Conservation (phyloP, 1,140 invertebrate genomes). For the Whitmania pigra region DNA sequence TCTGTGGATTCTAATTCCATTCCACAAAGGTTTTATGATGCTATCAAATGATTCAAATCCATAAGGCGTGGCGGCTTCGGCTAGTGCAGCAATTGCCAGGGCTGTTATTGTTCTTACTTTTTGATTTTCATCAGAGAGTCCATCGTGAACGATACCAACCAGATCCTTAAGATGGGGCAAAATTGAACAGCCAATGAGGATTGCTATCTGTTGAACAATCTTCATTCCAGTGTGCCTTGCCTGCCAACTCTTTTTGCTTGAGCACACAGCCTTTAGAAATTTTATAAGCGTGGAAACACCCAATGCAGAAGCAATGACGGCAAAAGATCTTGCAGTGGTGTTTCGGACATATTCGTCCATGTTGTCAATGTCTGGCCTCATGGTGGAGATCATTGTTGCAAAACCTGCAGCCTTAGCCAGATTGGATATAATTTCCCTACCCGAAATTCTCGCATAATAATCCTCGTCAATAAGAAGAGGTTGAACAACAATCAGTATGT, state of each 20-base stretch:
- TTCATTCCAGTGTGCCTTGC: slow-evolving; percentile 97
- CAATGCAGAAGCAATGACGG: slow-evolving; percentile 93
- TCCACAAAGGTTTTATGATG: slow-evolving; percentile 96
- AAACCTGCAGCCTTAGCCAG: slow-evolving; percentile 96
- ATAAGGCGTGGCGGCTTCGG: slow-evolving; percentile 93
- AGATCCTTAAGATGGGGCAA: slow-evolving; percentile 91
- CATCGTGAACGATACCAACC: slow-evolving; percentile 98
- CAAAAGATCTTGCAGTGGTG: slow-evolving; percentile 95
- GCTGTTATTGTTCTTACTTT: slow-evolving; percentile 90
- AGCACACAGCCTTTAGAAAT: slow-evolving; percentile 96
- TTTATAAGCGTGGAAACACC: slow-evolving; percentile 94
- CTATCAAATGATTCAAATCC: slow-evolving; percentile 99
- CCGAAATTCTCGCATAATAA: slow-evolving; percentile 98
- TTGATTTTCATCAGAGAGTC: slow-evolving; percentile 59
- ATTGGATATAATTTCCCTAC: slow-evolving; percentile 98
- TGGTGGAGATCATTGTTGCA: slow-evolving; percentile 99
- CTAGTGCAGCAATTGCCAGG: slow-evolving; percentile 84
- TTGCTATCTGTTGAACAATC: slow-evolving; percentile 99
- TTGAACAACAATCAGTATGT: slow-evolving; percentile 98
- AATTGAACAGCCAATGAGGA: slow-evolving; percentile 98
- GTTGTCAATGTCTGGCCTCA: slow-evolving; percentile 99
- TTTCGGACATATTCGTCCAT: slow-evolving; percentile 99
- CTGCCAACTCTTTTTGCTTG: slow-evolving; percentile 99
- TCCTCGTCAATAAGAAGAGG: slow-evolving; percentile 98
- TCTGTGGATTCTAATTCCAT: slow-evolving; percentile 92